Percentiles rank a stretch among this genome's conserved stretches.
Evolutionary conservation across 2,113 vertebrate genomes (phyloP).

Genomic region (Pseudorasbora parva): DNA sequence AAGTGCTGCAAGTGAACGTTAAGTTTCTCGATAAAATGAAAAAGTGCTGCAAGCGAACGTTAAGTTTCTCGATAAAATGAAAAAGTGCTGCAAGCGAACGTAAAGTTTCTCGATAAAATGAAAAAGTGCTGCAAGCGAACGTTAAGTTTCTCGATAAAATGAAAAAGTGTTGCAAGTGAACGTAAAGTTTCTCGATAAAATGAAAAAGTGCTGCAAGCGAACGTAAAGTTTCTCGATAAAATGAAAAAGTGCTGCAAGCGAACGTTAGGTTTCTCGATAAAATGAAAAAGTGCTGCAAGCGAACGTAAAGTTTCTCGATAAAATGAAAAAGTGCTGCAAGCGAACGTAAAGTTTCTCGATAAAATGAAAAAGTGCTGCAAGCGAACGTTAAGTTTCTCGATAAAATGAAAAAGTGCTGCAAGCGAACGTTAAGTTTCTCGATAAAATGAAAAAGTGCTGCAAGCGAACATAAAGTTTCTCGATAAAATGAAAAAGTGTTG

Average conservation of each 20-base stretch:
- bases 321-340: neutral
- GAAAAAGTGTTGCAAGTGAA: neutral
- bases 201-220: neutral
- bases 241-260: too few species aligned
- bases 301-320: neutral
- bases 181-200: too few species aligned
- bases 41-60: too few species aligned
- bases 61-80: too few species aligned
- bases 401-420: too few species aligned
- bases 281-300: neutral
- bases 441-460: too few species aligned
- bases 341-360: neutral
- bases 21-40: neutral
- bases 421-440: too few species aligned
- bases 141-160: neutral
- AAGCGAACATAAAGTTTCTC: neutral
- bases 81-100: too few species aligned
- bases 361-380: too few species aligned
- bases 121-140: too few species aligned
- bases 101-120: too few species aligned
- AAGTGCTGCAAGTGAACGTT: neutral
- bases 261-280: too few species aligned
- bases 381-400: neutral
- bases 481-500: neutral
- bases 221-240: neutral